Evolutionary conservation across 2,797 vertebrate genomes (phyloP), one percentile per base, ranked within the genome.

Genomic region (Enteromius viviparus): DNA sequence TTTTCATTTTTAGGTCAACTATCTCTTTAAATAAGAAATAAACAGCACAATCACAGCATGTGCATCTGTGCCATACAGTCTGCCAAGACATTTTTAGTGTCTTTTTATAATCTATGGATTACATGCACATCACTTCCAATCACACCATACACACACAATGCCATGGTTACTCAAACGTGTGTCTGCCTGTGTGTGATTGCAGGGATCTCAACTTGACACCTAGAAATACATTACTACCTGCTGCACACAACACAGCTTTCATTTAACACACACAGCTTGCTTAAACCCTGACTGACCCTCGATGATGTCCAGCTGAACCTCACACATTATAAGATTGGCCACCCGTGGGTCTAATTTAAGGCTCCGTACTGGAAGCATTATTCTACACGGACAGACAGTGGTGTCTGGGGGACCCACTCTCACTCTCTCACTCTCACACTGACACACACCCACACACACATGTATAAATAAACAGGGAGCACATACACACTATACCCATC

Each of bases 331-430:
- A 85, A 82, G 84, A 87, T 82, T 87, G 84, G 70, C 85, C 84
- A 84, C 84, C 87, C 76, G 19, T 88, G 82, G 85, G 85, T 84
- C 84, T 87, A 82, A 88, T 88, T 87, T 88, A 85, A 87, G 76
- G 85, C 71, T 84, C 60, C 3, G 3, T 77, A 82, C 79, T 74
- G 74, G 64, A 85, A 78, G 40, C 85, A 85, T 85, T 88, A 85
- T 80, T 87, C 65, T 81, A 71, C 70, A 77, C 17, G 2, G 58
- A 62, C 42, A 65, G 71, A 49, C 75, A 40, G 40, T 5, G 76
- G 60, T 62, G 23, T 78, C 71, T 47, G 12, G 69, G 79, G 53
- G 76, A 66, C 69, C 62, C 40, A 70, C 11, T 26, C 26, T 26
- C 26, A 29, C 58, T 77, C 77, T 80, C 47, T 82, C 71, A 76